Base-by-base conservation (phyloP, 2,113 vertebrate species). In the Halcyon senegalensis region DNA sequence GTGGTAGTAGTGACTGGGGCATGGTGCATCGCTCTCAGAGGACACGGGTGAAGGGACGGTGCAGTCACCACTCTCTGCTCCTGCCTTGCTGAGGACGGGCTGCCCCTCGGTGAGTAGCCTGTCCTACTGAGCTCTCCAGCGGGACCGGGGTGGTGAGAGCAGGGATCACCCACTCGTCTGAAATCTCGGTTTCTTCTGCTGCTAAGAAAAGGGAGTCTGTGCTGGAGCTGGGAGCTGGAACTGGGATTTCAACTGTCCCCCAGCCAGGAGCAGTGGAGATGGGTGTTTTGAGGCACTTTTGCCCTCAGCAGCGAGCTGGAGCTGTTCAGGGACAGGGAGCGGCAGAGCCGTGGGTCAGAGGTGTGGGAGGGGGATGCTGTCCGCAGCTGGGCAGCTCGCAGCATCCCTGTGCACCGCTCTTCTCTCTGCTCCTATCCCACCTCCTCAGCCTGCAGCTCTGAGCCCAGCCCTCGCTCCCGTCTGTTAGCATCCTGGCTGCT, bases 71-170 rank as follows among this genome's bases (percentile, higher is more conserved):
- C 68, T n/a, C 53, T 62, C 81, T 70, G 84, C 92, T 87, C 73
- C 69, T 91, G 89, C 77, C 87, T 72, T 56, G 80, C 6, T 9
- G 4, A 25, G 35, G 60, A 82, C 74, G 0, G 58, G 44, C 90
- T 84, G 89, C 46, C 60, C 68, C 80, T 89, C 0, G 41, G 97
- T 97, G 88, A 97, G 96, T 97, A 93, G 16, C 21, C 33, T 51
- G 55, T 76, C 30, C 55, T 33, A 27, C 18, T 5, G 1, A 53
- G 23, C 1, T 3, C 67, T 50, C 56, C 51, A 3, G 7, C 1
- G 2, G 67, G 76, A 37, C 27, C 2, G 3, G 31, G 9, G 6
- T 7, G 28, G 2, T 37, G 37, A 62, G 8, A 68, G 37, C 25
- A 55, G 46, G 46, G 28, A 44, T 59, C 58, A 63, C 25, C 39